Conservation (phyloP, 2,797 vertebrate genomes). For the Ispidina picta region DNA sequence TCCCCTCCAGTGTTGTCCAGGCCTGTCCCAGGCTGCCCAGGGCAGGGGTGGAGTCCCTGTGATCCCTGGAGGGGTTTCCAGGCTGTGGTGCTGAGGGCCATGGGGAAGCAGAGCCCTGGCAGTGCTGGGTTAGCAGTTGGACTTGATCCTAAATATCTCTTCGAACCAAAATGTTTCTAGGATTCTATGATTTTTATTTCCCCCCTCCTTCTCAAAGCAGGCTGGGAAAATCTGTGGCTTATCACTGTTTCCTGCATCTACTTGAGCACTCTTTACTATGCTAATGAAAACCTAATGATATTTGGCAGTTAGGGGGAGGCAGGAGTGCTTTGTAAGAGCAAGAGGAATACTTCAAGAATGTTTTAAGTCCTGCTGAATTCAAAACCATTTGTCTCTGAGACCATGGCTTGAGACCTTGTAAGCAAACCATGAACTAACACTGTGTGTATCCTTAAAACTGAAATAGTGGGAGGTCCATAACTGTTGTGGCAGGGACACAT, state of each 20-base stretch:
- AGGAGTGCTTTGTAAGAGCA: neutral
- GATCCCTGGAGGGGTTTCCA: too few species aligned
- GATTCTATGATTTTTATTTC: neutral
- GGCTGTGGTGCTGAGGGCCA: too few species aligned
- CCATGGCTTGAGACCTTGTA: neutral
- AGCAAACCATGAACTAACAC: neutral
- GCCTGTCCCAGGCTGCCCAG: too few species aligned
- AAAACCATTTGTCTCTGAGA: neutral
- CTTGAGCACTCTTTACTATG: neutral
- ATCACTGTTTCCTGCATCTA: neutral
- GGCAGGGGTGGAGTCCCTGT: too few species aligned
- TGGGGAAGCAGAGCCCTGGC: too few species aligned
- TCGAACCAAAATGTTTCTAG: neutral
- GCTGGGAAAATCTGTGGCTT: neutral
- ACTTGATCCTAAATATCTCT: too few species aligned
- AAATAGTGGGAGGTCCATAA: neutral
- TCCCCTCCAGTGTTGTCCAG: too few species aligned
- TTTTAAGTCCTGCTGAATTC: neutral
- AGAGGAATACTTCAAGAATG: neutral
- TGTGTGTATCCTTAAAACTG: neutral
- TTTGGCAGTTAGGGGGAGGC: neutral
- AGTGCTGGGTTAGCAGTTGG: too few species aligned
- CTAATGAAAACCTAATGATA: neutral
- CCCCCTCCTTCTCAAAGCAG: neutral
- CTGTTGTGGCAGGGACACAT: neutral